Evolutionary conservation across 2,113 vertebrate genomes (phyloP), one percentile per base, ranked within the genome.

Genomic region (Paramormyrops kingsleyae): DNA sequence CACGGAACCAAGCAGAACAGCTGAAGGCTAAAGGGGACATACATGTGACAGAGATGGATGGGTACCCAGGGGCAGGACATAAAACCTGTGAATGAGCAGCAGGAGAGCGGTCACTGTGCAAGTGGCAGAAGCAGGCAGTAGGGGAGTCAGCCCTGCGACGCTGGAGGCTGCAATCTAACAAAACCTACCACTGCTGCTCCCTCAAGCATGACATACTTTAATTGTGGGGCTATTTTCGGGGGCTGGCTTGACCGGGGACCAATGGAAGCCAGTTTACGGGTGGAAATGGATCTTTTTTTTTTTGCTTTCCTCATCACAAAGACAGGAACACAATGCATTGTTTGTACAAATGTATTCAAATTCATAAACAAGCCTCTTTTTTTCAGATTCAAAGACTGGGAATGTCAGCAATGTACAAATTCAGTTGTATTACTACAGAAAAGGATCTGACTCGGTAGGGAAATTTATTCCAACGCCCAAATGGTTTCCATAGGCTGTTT

Each of bases 121-220:
- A 39, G 87, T 6, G 50, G 85, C 93, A 91, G 77, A 91, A 93
- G 92, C 89, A 90, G 94, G 94, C 93, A 95, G 95, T 95, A 93
- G 93, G 94, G 92, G 94, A 92, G 93, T 94, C 94, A 92, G 94
- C 85, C 93, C 94, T 92, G 94, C 92, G 3, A 89, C 90, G 90
- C 93, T 94, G 93, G 31, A 49, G 85, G 87, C 52, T 27, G 87
- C 56, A 88, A 88, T 88, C 87, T 24, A 66, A 62, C 49, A 44
- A 80, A 89, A 77, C 62, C 88, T 17, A 44, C 66, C 88, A 94
- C 94, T 93, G 95, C 95, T 94, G 94, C 94, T 95, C 94, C 94
- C 94, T 95, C 93, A 92, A 95, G 95, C 94, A 95, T 88, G 90
- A 84, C 89, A 50, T 42, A 42, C 50, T 66, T 77, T 85, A 88